Evolutionary conservation across 2,113 vertebrate species (phyloP), one percentile per base, ranked within the genome.

Genomic region (Struthidea cinerea): DNA sequence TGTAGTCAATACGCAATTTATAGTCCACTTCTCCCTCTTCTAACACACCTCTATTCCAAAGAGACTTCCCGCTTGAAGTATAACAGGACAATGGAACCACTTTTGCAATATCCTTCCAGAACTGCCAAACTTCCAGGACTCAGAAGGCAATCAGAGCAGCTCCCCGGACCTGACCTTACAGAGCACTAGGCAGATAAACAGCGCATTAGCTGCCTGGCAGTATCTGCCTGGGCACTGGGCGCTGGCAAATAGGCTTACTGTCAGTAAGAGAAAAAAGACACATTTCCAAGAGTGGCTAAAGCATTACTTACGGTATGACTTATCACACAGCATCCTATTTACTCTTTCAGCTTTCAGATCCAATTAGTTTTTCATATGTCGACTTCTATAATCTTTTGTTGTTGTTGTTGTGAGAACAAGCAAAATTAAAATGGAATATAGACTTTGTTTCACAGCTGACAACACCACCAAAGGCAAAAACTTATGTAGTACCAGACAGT

Each of bases 181-280:
- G 33, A 44, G 32, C 22, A 61, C 22, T 3, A 18, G 20, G 41
- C 8, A 53, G 30, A 68, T 26, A 13, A 50, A 39, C 9, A 30
- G 23, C 0, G 1, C 9, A 14, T 20, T 7, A 68, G 2, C 15
- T 68, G 37, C 33, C 50, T 2, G 30, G 30, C 11, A 68, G 3
- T 12, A 17, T 39, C 59, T 59, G 13, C 30, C 32, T 47, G 13
- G 27, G 28, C 41, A 35, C 10, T 37, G 28, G 6, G 39, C 1
- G 2, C 7, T 32, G 11, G 11, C 21, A 64, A 68, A 60, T 0
- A 52, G n/a, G 5, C 23, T 64, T 57, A 61, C 14, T 20, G 8
- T 21, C 71, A 33, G 1, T 12, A 75, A 74, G 4, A 30, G 15
- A 32, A 47, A 80, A 65, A 64, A 61, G 6, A 63, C 13, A 79